Conservation (phyloP, 2,113 vertebrate genomes). For the Ariopsis seemanni region DNA sequence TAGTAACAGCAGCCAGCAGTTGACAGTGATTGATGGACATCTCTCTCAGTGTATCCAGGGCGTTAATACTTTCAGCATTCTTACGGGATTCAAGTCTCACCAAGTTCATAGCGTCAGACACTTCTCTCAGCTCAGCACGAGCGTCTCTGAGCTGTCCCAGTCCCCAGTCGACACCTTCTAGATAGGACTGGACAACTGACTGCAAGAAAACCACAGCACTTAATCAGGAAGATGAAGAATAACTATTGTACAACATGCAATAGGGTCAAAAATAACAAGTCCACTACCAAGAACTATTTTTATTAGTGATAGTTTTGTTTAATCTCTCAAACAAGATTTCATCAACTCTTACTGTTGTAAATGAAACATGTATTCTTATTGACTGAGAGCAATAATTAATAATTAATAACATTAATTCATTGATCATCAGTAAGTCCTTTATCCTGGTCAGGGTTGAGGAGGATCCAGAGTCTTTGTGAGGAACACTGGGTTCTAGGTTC, state of each 20-base stretch:
- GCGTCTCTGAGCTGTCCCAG: slow-evolving; percentile 83
- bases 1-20: slow-evolving; percentile 82
- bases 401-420: not conserved
- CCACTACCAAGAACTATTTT: not conserved
- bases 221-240: not conserved
- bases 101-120: slow-evolving; percentile 74
- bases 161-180: slow-evolving; percentile 87
- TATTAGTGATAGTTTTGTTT: not conserved
- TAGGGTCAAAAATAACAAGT: not conserved
- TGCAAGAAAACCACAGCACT: slow-evolving; percentile 53
- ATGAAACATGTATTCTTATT: not conserved
- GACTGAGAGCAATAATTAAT: not conserved
- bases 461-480: not conserved
- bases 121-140: slow-evolving; percentile 70
- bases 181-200: slow-evolving; percentile 91
- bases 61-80: slow-evolving; percentile 63
- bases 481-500: not conserved
- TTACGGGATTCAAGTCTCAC: slow-evolving; percentile 67
- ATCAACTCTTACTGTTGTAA: not conserved
- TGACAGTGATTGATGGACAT: slow-evolving; percentile 77
- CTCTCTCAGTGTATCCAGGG: slow-evolving; percentile 75
- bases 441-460: not conserved
- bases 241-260: not conserved
- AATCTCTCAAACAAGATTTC: not conserved
- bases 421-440: not conserved